Base-by-base conservation (phyloP, 2,888 invertebrate genomes). In the Craniophora ligustri region DNA sequence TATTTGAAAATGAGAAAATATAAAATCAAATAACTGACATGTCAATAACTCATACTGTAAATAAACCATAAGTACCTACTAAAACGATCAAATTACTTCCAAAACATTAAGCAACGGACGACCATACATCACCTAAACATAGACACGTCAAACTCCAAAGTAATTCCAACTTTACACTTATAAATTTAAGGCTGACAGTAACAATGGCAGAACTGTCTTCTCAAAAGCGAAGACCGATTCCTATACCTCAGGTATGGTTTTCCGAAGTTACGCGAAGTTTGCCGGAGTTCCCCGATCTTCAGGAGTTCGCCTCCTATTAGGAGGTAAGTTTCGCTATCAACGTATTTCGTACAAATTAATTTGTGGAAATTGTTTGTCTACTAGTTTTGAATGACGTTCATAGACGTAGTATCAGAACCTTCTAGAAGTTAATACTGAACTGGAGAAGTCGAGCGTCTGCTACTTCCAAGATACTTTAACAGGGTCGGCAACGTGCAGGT, bases 271-370 rank as follows among this genome's bases (percentile, higher is more conserved):
- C 10, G 1, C 32, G 55, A 47, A 48, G 23, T 64, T 60, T 28
- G 16, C 8, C 41, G 65, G 64, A 64, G 57, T 64, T 53, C 23
- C 2, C 46, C 41, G 44, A 57, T 49, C 47, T 55, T 55, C 47
- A 8, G 35, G 34, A 57, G 39, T 50, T 48, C 31, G 23, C 41
- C 31, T 30, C 34, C 42, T 53, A 58, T 44, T 65, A 38, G 14
- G n/a, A 45, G 28, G 18, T 16, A 53, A 58, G 53, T 56, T 61
- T 40, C 8, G 21, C 30, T 53, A 45, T 61, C 41, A 58, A 49
- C 36, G 34, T 62, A 39, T 62, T 65, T 54, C 23, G 11, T 51
- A 40, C 40, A 40, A 61, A 72, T 67, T 53, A 64, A 55, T 64
- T 60, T 21, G 31, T 39, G n/a, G 32, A 40, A 36, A 54, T 41